Evolutionary conservation across 2,888 invertebrate genomes (phyloP).

Genomic region (Eupithecia pulchellata): DNA sequence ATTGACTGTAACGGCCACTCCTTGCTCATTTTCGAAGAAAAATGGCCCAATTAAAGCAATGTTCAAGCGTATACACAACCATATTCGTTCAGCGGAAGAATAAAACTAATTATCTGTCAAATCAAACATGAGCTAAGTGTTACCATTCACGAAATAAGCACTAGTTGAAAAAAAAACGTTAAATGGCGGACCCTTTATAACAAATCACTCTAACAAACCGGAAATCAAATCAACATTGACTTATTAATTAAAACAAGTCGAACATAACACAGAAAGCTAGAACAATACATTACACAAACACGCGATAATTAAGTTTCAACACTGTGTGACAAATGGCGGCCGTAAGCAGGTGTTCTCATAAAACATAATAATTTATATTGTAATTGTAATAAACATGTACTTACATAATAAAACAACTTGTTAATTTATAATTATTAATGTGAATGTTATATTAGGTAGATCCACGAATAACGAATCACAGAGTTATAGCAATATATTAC

Average conservation of each 20-base stretch:
- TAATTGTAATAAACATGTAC: slow-evolving; percentile 9
- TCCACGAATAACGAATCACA: background rate
- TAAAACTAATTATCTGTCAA: too few relatives aligned
- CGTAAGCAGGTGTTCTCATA: slow-evolving; percentile 38
- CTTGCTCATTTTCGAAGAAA: too few relatives aligned
- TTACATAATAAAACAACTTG: background rate
- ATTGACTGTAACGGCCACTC: too few relatives aligned
- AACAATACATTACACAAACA: slow-evolving; percentile 10
- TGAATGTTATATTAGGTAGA: too few relatives aligned
- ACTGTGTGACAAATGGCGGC: slow-evolving; percentile 39
- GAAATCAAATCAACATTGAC: background rate
- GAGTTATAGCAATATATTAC: background rate
- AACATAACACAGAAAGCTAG: slow-evolving; percentile 9
- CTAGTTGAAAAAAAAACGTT: too few relatives aligned
- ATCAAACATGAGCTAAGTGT: too few relatives aligned
- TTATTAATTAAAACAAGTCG: background rate
- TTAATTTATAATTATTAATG: background rate
- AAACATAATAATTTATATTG: slow-evolving; percentile 45
- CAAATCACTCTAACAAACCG: background rate
- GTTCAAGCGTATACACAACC: too few relatives aligned
- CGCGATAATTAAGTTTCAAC: slow-evolving; percentile 42
- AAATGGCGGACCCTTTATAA: too few relatives aligned
- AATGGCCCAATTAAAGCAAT: too few relatives aligned
- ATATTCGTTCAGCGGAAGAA: too few relatives aligned
- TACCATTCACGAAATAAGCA: too few relatives aligned